Evolutionary conservation across 2,113 vertebrate genomes (phyloP), one percentile per base, ranked within the genome.

Genomic region (Macquaria ambigua): DNA sequence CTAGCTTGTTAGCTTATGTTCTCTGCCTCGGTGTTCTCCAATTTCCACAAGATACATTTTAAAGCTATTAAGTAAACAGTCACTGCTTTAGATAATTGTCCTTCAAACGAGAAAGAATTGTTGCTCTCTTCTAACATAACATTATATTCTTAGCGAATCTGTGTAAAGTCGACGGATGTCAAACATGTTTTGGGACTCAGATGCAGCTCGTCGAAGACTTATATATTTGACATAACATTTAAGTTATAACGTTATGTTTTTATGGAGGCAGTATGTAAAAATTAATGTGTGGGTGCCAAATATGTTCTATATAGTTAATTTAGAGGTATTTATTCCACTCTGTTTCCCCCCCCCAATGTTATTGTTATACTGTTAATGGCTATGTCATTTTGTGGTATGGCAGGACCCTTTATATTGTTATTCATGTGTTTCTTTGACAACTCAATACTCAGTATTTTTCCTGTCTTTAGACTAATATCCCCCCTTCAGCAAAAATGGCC

Each of bases 1-100:
- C 10, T 89, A 90, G 82, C 84, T 66, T 76, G 58, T 72, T 87
- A 83, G 71, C 83, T 58, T 34, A 41, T 73, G 6, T 50, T 52
- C 21, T 78, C 21, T 75, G 0, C 3, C 1, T 1, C 11, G 6
- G 1, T 73, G 15, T 18, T 37, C 12, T 53, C 6, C 6, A n/a
- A 0, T 66, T 62, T 63, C 1, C 34, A 70, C 2, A 1, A 0
- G 16, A 23, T 1, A 55, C 0, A 11, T 39, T 69, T 5, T 25
- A 25, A 37, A 48, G 1, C 7, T 0, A 1, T 59, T 6, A 8
- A 10, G 18, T 31, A 31, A 31, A 5, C 11, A 0, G 8, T 18
- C 28, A n/a, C 14, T 16, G 4, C 12, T 68, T 68, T 8, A 48
- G 5, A 5, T 16, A n/a, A 23, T 18, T 71, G 15, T 31, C 8